A percentile compares a stretch with the other conserved stretches of the same genome.
These are phyloP conservation scores for Acanthochromis polyacanthus DNA, from an alignment of 2,113 vertebrate genomes.

Conservation along the genomic window DNA sequence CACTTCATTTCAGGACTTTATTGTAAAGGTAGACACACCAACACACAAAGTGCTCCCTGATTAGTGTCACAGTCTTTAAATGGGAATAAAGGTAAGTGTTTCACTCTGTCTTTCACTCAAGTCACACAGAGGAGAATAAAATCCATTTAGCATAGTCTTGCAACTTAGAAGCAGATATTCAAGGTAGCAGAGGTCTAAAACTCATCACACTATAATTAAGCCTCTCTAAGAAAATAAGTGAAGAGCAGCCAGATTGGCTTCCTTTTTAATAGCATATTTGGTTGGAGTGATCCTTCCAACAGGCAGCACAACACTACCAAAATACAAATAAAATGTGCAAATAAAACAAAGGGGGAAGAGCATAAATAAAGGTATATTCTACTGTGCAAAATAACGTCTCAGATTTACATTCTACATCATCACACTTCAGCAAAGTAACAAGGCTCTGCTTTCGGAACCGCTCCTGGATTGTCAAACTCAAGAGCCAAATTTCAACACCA, in stretches of 20 bases:
- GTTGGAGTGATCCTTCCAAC: conserved; percentile 31
- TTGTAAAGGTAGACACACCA: conserved; percentile 76
- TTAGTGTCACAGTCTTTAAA: conserved; percentile 58
- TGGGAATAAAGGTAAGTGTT: conserved; percentile 34
- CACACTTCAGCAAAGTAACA: conserved; percentile 59
- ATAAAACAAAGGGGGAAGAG: conserved; percentile 52
- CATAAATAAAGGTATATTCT: conserved; percentile 59
- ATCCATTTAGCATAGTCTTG: conserved; percentile 41
- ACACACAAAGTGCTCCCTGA: conserved; percentile 63
- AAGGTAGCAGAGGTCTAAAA: conserved; percentile 46
- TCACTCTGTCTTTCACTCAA: conserved; percentile 36
- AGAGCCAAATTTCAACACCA: conserved; percentile 77
- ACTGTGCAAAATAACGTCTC: conserved; percentile 74
- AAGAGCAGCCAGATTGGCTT: conserved; percentile 31
- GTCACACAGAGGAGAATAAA: conserved; percentile 51
- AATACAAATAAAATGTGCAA: conserved; percentile 68
- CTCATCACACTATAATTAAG: conserved; percentile 44
- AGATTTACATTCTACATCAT: conserved; percentile 69
- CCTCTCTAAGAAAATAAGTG: conserved; percentile 46
- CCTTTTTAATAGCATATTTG: conserved; percentile 12
- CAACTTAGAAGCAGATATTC: conserved; percentile 46
- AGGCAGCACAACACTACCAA: conserved; percentile 29
- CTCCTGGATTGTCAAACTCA: conserved; percentile 42
- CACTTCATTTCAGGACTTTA: conserved; percentile 75
- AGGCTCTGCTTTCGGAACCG: conserved; percentile 27